Evolutionary conservation across 2,113 vertebrate species (phyloP).

Genomic region (Apteryx owenii): DNA sequence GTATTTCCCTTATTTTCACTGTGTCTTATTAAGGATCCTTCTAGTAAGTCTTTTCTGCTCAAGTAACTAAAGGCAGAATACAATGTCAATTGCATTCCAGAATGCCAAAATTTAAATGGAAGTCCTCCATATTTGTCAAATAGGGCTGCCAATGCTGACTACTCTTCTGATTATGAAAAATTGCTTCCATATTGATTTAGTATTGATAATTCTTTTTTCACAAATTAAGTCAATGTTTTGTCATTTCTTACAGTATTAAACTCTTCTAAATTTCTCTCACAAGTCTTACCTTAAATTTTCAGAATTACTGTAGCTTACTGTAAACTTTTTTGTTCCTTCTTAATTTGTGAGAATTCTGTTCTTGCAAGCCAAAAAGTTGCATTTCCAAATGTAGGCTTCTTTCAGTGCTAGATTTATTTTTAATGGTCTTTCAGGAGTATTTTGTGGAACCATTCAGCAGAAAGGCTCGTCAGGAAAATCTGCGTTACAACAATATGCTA

Average conservation of each 20-base stretch:
- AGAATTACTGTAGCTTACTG: not conserved
- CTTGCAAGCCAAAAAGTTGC: not conserved
- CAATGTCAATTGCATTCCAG: not conserved
- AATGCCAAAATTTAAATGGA: not conserved
- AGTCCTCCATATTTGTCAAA: not conserved
- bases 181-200: not conserved
- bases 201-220: not conserved
- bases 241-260: not conserved
- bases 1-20: not conserved
- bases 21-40: not conserved
- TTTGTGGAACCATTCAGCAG: slow-evolving; percentile 94
- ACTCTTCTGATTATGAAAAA: not conserved
- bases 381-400: not conserved
- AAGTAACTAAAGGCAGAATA: not conserved
- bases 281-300: not conserved
- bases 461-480: slow-evolving; percentile 92
- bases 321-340: not conserved
- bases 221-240: not conserved
- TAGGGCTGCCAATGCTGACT: not conserved
- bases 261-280: not conserved
- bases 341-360: not conserved
- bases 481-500: slow-evolving; percentile 94
- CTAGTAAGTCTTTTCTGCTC: not conserved
- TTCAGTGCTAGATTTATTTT: not conserved
- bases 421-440: slow-evolving; percentile 80